phyloP scores from a whole-genome alignment of 2,113 vertebrate species.

The Porphyrio hochstetteri region DNA sequence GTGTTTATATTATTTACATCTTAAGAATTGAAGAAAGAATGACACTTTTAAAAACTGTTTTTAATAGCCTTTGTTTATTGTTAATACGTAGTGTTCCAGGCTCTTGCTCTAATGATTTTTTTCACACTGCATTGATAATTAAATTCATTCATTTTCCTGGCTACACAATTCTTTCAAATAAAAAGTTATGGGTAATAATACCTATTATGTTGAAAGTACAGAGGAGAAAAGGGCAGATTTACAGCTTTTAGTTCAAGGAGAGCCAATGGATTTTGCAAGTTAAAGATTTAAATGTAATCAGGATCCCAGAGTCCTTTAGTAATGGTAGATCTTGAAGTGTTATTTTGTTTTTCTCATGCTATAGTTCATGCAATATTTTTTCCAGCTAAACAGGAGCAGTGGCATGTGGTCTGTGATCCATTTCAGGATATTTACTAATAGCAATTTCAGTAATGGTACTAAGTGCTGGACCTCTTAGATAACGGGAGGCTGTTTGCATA shows the following conservation, averaged over 20 bases:
- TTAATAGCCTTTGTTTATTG: constrained; percentile 84
- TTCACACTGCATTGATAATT: constrained; percentile 86
- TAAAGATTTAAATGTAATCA: constrained; percentile 14
- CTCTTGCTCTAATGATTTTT: constrained; percentile 87
- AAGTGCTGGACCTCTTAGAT: neutral
- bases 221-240: constrained; percentile 77
- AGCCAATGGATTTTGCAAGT: neutral
- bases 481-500: neutral
- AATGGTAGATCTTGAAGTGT: neutral
- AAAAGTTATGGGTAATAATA: constrained; percentile 84
- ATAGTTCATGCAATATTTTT: neutral
- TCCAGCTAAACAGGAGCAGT: neutral
- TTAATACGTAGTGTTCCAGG: constrained; percentile 81
- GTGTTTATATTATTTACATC: constrained; percentile 78
- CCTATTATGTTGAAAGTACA: constrained; percentile 73
- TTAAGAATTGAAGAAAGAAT: constrained; percentile 71
- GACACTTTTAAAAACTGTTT: constrained; percentile 74
- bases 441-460: neutral
- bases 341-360: neutral
- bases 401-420: neutral
- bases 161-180: constrained; percentile 82
- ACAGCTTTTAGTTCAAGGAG: constrained; percentile 44
- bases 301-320: neutral
- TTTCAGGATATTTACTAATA: neutral
- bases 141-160: constrained; percentile 88